Percentiles rank a stretch among this genome's conserved stretches.
Conservation (phyloP, 2,888 invertebrate genomes). For the Argynnis bischoffii region DNA sequence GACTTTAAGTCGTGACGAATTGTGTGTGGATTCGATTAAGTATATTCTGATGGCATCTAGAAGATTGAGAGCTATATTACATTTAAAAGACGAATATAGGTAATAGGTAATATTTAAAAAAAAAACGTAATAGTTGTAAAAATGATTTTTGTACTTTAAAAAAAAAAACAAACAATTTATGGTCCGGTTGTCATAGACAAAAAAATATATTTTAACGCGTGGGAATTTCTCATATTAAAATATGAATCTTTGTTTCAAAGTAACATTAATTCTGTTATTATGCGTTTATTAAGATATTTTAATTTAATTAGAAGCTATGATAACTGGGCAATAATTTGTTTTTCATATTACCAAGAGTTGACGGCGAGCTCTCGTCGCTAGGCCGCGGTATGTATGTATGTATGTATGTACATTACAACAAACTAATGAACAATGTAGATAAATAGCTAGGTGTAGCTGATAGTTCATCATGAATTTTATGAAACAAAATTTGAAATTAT, state of each 20-base stretch:
- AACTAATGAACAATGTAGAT: conserved; percentile 68
- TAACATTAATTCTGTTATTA: conserved; percentile 14
- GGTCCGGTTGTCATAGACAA: conserved; percentile 15
- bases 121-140: conserved; percentile 20
- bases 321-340: conserved; percentile 18
- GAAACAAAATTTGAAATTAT: conserved; percentile 61
- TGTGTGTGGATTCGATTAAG: conserved; percentile 27
- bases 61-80: conserved; percentile 25
- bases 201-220: conserved; percentile 11
- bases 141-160: conserved; percentile 19
- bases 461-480: conserved; percentile 55
- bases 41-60: conserved; percentile 35
- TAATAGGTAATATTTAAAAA: conserved; percentile 28
- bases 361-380: conserved; percentile 17
- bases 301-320: not conserved
- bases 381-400: conserved; percentile 41
- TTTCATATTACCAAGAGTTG: conserved; percentile 28
- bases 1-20: conserved; percentile 33
- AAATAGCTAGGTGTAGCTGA: conserved; percentile 49
- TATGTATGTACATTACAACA: conserved; percentile 62
- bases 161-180: conserved; percentile 6
- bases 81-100: conserved; percentile 28
- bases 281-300: conserved; percentile 1
- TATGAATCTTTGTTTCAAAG: conserved; percentile 13
- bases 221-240: conserved; percentile 14